Conservation (phyloP, 1,140 invertebrate genomes). For the Paraescarpia echinospica region DNA sequence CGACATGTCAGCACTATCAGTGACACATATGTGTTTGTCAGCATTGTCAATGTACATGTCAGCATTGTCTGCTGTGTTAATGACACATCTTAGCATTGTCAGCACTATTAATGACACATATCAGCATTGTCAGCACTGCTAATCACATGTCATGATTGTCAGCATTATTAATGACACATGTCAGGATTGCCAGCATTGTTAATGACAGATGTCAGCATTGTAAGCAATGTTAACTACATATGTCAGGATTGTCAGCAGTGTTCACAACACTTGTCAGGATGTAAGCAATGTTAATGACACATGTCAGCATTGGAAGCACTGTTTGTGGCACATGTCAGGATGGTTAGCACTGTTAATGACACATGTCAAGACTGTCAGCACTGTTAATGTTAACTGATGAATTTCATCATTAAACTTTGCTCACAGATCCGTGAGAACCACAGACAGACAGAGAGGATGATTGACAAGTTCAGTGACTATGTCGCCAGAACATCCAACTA, state of each 20-base stretch:
- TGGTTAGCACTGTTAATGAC: not conserved
- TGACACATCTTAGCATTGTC: not conserved
- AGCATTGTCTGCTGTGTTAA: not conserved
- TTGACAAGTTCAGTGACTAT: constrained; percentile 51
- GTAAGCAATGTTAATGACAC: not conserved
- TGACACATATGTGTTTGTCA: not conserved
- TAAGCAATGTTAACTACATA: not conserved
- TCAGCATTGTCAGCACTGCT: not conserved
- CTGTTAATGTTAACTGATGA: not conserved
- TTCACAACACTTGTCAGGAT: not conserved
- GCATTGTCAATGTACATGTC: not conserved
- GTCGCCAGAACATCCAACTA: constrained; percentile 55
- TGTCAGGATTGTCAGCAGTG: not conserved
- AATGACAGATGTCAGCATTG: not conserved
- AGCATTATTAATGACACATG: not conserved
- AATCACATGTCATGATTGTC: not conserved
- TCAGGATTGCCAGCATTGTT: not conserved
- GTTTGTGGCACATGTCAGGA: not conserved
- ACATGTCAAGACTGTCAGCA: not conserved
- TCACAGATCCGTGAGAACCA: constrained; percentile 55
- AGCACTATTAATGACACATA: not conserved
- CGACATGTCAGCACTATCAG: not conserved
- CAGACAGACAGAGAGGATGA: constrained; percentile 53
- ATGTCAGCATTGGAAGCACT: not conserved
- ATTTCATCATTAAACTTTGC: not conserved